Conservation (phyloP, 1,140 invertebrate species). For the Halesus radiatus region DNA sequence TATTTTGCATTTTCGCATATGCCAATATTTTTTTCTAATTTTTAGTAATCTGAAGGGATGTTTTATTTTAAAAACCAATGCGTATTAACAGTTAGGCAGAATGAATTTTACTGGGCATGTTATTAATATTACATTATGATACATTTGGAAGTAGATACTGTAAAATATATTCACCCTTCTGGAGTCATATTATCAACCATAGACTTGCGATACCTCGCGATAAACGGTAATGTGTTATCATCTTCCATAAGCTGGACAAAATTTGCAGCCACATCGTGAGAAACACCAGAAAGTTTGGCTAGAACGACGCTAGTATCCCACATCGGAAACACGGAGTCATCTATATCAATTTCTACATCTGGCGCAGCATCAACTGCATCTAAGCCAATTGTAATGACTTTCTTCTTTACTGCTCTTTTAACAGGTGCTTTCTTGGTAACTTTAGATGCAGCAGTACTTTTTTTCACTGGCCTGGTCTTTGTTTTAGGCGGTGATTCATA, state of each 20-base stretch:
- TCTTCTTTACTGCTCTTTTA: conserved; percentile 24
- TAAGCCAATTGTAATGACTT: not conserved
- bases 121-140: too few species aligned
- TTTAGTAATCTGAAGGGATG: too few species aligned
- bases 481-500: not conserved
- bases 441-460: conserved; percentile 8
- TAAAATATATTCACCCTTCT: conserved; percentile 60
- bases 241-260: conserved; percentile 64
- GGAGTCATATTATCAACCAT: conserved; percentile 65
- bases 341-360: conserved; percentile 47
- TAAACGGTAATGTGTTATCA: conserved; percentile 69
- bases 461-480: not conserved
- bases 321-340: conserved; percentile 49
- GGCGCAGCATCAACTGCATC: conserved; percentile 33
- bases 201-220: conserved; percentile 67
- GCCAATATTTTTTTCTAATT: too few species aligned
- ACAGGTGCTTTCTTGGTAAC: conserved; percentile 11
- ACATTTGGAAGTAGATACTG: too few species aligned
- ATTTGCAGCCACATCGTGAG: conserved; percentile 60
- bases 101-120: too few species aligned
- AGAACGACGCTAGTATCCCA: conserved; percentile 64
- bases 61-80: too few species aligned
- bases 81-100: too few species aligned
- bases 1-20: too few species aligned
- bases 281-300: conserved; percentile 61